Base-by-base conservation (phyloP, 2,113 vertebrate genomes). In the Chaetops frenatus region DNA sequence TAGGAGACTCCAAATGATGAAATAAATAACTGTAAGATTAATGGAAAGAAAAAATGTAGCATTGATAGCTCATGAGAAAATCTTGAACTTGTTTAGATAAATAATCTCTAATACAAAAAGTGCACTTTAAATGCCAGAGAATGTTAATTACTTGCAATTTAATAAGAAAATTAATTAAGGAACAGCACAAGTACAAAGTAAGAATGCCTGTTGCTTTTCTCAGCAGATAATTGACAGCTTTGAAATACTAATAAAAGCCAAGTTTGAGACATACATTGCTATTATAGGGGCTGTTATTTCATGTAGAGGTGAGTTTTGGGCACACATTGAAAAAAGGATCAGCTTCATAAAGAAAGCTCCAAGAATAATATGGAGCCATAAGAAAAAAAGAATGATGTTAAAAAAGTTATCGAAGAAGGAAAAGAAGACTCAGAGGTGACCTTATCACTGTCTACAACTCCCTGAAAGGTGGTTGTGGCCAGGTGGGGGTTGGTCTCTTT, bases 121-220 rank as follows among this genome's bases (percentile, higher is more conserved):
- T 58, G 33, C 5, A 18, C 10, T 76, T 92, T 69, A 82, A 94
- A 90, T 88, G 18, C 20, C 74, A 90, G 71, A 35, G 50, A 77
- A 77, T 73, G 45, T 88, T 96, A 90, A 77, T 92, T 97, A 94
- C 42, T 77, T 80, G 60, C 12, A 88, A 64, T 73, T 92, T 94
- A 90, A 78, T 94, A 67, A 73, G 50, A 67, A 94, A 90, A 93
- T 96, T 95, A 97, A 95, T 95, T 96, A 96, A 95, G 80, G 50
- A 81, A 51, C 21, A 86, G 47, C 40, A 50, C 33, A 90, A 93
- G 58, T 92, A 86, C 90, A 92, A 93, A 93, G 78, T 65, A 67
- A 90, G 67, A 85, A 83, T 42, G 50, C 72, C 50, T 92, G 74
- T 90, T 88, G 58, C 86, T 95, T 92, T 94, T 92, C 90, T 88